Evolutionary conservation across 2,888 invertebrate species (phyloP).

Genomic region (Drosophila lutescens): DNA sequence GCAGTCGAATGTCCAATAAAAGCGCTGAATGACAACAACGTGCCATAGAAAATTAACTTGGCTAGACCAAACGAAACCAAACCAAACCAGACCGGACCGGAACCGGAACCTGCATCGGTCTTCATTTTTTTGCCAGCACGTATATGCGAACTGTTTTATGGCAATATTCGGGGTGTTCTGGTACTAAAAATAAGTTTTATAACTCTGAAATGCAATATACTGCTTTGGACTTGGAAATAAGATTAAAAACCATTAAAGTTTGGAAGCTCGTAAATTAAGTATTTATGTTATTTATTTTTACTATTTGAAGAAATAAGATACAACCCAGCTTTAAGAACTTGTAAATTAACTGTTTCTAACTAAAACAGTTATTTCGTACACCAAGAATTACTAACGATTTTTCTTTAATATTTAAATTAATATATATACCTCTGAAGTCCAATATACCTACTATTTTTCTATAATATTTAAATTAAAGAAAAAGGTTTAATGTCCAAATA

Average conservation of each 20-base stretch:
- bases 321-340: too few species aligned
- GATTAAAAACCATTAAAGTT: not conserved
- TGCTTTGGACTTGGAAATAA: not conserved
- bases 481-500: too few species aligned
- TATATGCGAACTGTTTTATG: conserved; percentile 55
- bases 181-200: not conserved
- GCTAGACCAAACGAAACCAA: conserved; percentile 39
- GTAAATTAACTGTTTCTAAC: too few species aligned
- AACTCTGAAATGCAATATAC: not conserved
- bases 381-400: too few species aligned
- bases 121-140: conserved; percentile 59
- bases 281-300: not conserved
- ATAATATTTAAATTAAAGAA: too few species aligned
- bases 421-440: too few species aligned
- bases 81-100: not conserved
- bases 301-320: not conserved
- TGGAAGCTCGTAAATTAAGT: not conserved
- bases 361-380: too few species aligned
- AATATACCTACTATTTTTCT: too few species aligned
- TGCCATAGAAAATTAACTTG: conserved; percentile 78
- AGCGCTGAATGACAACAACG: conserved; percentile 72
- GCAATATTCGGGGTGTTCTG: conserved; percentile 24
- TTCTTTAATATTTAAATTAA: too few species aligned
- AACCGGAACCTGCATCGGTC: conserved; percentile 30
- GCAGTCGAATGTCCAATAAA: conserved; percentile 62